These are phyloP conservation scores for Ibycter americanus DNA, from an alignment of 2,797 vertebrate genomes.

Conservation along the genomic window DNA sequence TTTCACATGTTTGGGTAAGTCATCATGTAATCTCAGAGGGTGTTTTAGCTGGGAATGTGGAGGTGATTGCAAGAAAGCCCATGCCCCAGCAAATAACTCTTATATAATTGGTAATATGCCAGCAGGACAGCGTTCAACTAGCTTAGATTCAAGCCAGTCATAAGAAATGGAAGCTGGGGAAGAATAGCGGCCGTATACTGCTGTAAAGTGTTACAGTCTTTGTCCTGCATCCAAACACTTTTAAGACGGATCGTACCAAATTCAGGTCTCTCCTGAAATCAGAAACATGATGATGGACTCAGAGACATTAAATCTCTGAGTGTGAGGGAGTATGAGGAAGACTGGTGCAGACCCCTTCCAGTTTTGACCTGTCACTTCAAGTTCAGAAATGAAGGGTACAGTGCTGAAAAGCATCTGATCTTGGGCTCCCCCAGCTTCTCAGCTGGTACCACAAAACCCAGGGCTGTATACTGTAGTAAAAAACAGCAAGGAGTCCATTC, in stretches of 20 bases:
- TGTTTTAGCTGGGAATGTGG: background rate
- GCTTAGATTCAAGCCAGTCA: background rate
- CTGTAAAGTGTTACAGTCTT: background rate
- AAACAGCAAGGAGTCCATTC: background rate
- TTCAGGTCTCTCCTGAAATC: background rate
- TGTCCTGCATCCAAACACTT: background rate
- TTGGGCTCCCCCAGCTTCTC: background rate
- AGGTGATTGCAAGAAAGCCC: background rate
- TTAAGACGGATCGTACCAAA: background rate
- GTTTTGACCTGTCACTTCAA: background rate
- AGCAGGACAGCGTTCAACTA: background rate
- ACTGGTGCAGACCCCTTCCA: background rate
- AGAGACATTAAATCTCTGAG: background rate
- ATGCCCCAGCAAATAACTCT: background rate
- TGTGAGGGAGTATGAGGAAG: background rate
- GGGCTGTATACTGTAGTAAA: background rate
- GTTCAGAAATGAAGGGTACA: background rate
- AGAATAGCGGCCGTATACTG: fast-evolving
- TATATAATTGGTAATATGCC: background rate
- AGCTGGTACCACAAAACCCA: background rate
- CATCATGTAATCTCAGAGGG: background rate
- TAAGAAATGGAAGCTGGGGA: background rate
- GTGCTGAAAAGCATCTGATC: background rate
- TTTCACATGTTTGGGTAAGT: background rate
- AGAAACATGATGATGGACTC: background rate